phyloP scores from a whole-genome alignment of 2,113 vertebrate species.

The zebrafish (Danio rerio) region DNA sequence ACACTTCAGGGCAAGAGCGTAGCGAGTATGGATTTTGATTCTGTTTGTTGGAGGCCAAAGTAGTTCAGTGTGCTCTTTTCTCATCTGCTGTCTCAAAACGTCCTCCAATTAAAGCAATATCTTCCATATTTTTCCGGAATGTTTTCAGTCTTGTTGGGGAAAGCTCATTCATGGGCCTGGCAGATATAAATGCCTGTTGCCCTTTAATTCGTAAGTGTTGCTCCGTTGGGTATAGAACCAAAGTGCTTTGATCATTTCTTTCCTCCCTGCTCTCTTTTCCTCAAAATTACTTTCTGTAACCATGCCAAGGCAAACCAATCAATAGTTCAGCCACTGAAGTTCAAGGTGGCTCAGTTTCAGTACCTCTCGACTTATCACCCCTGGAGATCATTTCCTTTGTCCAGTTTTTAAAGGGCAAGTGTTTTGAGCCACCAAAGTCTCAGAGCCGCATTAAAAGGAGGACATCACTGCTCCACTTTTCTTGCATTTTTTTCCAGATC shows the following conservation, averaged over 20 bases:
- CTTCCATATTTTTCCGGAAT: slow-evolving; percentile 10
- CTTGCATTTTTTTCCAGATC: background rate
- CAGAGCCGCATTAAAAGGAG: background rate
- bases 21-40: slow-evolving; percentile 22
- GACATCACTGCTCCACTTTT: slow-evolving; percentile 13
- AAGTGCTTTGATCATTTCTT: slow-evolving; percentile 41
- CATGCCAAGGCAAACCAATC: slow-evolving; percentile 59
- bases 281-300: slow-evolving; percentile 60
- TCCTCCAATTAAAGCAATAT: slow-evolving; percentile 7
- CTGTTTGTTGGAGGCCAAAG: slow-evolving; percentile 30
- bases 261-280: background rate
- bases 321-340: slow-evolving; percentile 61
- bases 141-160: slow-evolving; percentile 51
- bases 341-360: slow-evolving; percentile 41
- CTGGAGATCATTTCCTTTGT: slow-evolving; percentile 41
- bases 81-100: slow-evolving; percentile 25
- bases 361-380: slow-evolving; percentile 42
- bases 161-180: slow-evolving; percentile 55
- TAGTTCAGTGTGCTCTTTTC: slow-evolving; percentile 17
- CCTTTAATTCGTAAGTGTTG: slow-evolving; percentile 55
- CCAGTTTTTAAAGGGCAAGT: slow-evolving; percentile 35
- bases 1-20: slow-evolving; percentile 7
- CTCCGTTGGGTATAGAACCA: slow-evolving; percentile 45
- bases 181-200: slow-evolving; percentile 53
- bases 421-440: slow-evolving; percentile 30